These are phyloP conservation scores for Drosophila borborema DNA, from an alignment of 2,888 invertebrate genomes.

Conservation along the genomic window DNA sequence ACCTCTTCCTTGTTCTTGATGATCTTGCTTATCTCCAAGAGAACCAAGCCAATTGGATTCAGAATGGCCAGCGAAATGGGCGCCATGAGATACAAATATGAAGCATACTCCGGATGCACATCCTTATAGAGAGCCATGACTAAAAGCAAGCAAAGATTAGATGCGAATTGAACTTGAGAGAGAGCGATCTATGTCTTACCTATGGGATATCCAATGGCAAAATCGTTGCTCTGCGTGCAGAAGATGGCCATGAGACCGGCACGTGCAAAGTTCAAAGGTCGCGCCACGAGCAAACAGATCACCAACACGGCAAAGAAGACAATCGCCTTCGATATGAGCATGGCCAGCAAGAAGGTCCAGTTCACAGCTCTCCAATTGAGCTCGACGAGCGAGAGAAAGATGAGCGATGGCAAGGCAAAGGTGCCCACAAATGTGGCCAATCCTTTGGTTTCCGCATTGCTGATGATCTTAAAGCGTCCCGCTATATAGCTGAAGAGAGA, in stretches of 20 bases:
- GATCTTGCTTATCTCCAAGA: conserved; percentile 92
- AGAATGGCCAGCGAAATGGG: conserved; percentile 96
- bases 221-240: conserved; percentile 98
- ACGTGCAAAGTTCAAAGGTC: conserved; percentile 92
- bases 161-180: not conserved
- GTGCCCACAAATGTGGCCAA: conserved; percentile 96
- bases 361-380: conserved; percentile 93
- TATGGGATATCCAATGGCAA: conserved; percentile 98
- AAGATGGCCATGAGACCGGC: conserved; percentile 97
- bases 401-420: conserved; percentile 95
- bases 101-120: conserved; percentile 94
- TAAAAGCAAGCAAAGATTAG: conserved; percentile 79
- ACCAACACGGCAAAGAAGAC: conserved; percentile 93
- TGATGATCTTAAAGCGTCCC: conserved; percentile 92
- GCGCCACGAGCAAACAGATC: conserved; percentile 91
- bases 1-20: conserved; percentile 81
- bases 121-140: conserved; percentile 94
- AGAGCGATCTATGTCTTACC: conserved; percentile 84
- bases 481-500: conserved; percentile 90
- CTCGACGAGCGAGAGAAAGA: conserved; percentile 95
- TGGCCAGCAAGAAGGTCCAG: conserved; percentile 95
- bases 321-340: conserved; percentile 93
- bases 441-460: conserved; percentile 94
- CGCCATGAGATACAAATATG: conserved; percentile 96
- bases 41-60: conserved; percentile 95